Percentiles rank a stretch among this genome's conserved stretches.
phyloP scores from a whole-genome alignment of 2,797 vertebrate genomes.

The Helostoma temminkii region DNA sequence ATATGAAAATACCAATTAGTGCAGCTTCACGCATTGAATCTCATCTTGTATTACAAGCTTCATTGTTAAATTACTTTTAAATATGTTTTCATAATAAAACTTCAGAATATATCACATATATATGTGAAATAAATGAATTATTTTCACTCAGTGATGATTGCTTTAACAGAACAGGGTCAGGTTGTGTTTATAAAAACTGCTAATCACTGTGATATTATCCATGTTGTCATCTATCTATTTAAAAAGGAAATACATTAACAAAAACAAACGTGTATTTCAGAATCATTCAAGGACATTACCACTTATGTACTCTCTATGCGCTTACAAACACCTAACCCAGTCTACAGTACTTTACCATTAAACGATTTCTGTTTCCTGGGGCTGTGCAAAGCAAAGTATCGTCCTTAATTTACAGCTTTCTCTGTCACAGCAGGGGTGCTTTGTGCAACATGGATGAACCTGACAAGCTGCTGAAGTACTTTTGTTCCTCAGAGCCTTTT shows the following conservation, averaged over 20 bases:
- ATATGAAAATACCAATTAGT: neutral
- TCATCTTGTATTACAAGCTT: neutral
- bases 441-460: constrained; percentile 37
- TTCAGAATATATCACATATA: neutral
- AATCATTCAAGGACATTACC: constrained; percentile 3
- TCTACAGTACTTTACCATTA: constrained; percentile 2
- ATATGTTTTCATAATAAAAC: neutral
- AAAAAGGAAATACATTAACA: neutral
- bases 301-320: neutral
- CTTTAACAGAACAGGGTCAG: neutral
- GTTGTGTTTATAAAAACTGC: constrained; percentile 11
- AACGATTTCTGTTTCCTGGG: constrained; percentile 26
- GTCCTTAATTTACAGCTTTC: constrained; percentile 37
- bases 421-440: constrained; percentile 37
- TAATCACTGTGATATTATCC: constrained; percentile 11
- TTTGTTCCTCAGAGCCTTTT: constrained; percentile 43
- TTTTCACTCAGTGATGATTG: constrained; percentile 5
- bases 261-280: neutral
- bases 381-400: constrained; percentile 31
- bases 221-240: constrained; percentile 4
- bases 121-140: neutral
- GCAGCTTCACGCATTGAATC: neutral
- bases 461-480: constrained; percentile 43
- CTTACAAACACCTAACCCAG: constrained; percentile 1
- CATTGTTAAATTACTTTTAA: neutral